These are phyloP conservation scores for Drosophila emarginata DNA, from an alignment of 2,888 invertebrate genomes.

Conservation along the genomic window DNA sequence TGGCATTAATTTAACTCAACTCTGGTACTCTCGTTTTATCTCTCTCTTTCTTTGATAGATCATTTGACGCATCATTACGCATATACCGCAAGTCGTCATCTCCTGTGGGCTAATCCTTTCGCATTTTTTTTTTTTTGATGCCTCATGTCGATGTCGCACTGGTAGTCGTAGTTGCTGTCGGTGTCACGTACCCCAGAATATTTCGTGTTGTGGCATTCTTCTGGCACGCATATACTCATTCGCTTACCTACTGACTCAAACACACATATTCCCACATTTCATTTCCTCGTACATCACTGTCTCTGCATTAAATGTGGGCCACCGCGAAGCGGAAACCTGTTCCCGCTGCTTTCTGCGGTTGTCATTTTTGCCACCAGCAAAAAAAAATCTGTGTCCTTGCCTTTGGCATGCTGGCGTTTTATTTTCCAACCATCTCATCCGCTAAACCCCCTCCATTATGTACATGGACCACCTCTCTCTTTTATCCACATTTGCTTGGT, in stretches of 20 bases:
- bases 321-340: constrained; percentile 50
- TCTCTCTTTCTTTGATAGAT: constrained; percentile 50
- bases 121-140: constrained; percentile 22
- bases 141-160: background rate
- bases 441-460: background rate
- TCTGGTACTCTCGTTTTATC: background rate
- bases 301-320: constrained; percentile 63
- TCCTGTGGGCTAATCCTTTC: constrained; percentile 60
- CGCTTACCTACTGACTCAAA: constrained; percentile 36
- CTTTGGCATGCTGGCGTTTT: constrained; percentile 51
- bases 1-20: constrained; percentile 30
- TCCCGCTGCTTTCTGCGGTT: constrained; percentile 14
- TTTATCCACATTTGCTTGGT: constrained; percentile 14
- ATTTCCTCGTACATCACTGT: constrained; percentile 64
- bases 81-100: constrained; percentile 43
- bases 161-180: constrained; percentile 19
- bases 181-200: constrained; percentile 63
- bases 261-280: constrained; percentile 43
- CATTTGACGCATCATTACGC: constrained; percentile 70
- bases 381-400: constrained; percentile 60
- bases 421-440: constrained; percentile 42
- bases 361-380: constrained; percentile 33
- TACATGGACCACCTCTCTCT: background rate
- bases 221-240: constrained; percentile 22
- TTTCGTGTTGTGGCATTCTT: constrained; percentile 6